phyloP scores from a whole-genome alignment of 1,140 invertebrate species.

The Neodiprion pinetum region DNA sequence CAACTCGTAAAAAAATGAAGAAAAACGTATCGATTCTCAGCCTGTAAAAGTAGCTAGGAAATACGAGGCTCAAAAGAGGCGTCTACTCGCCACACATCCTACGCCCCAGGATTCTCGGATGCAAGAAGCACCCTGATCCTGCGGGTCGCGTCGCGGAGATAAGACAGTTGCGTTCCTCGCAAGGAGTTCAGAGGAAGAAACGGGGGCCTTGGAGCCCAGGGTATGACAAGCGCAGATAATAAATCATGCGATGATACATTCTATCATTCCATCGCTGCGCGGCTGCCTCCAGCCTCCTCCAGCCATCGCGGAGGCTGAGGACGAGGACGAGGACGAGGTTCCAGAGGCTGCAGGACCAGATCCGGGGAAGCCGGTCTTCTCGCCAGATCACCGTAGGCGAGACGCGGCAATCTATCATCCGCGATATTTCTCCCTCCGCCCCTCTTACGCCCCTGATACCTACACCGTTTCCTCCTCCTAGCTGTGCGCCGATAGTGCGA shows the following conservation, averaged over 20 bases:
- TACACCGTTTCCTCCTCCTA: not conserved
- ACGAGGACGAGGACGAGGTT: not conserved
- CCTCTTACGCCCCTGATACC: constrained; percentile 24
- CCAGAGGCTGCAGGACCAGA: constrained; percentile 1
- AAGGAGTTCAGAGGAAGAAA: constrained; percentile 22
- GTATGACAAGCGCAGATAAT: constrained; percentile 42
- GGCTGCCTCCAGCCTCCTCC: constrained; percentile 18
- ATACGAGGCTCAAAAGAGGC: not conserved
- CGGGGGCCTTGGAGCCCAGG: not conserved
- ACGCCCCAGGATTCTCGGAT: too few species aligned
- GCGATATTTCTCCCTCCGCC: constrained; percentile 32
- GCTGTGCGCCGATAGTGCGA: constrained; percentile 18
- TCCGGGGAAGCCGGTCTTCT: constrained; percentile 28
- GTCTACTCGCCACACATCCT: not conserved
- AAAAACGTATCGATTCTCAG: too few species aligned
- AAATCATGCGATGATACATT: constrained; percentile 56
- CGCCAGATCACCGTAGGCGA: constrained; percentile 45
- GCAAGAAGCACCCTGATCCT: too few species aligned
- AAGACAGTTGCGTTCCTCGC: constrained; percentile 29
- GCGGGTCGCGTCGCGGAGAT: not conserved
- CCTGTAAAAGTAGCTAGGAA: too few species aligned
- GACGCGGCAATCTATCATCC: constrained; percentile 54
- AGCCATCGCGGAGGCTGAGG: constrained; percentile 19
- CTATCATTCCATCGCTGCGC: constrained; percentile 44
- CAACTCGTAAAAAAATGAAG: too few species aligned